Evolutionary conservation across 2,797 vertebrate genomes (phyloP).

Genomic region (Staurois parvus): DNA sequence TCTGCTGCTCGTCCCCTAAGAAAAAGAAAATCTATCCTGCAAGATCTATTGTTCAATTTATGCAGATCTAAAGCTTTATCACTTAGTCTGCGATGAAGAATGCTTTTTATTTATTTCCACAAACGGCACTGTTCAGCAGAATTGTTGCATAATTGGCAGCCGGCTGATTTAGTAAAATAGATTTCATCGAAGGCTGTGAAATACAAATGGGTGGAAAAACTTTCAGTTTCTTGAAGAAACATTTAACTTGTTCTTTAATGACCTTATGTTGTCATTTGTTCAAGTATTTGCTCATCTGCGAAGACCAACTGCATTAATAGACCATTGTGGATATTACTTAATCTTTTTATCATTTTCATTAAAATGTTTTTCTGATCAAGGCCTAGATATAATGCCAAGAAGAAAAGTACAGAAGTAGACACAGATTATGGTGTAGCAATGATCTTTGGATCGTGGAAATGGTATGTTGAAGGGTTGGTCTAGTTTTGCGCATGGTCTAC

Average conservation of each 20-base stretch:
- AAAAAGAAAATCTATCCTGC: slow-evolving; percentile 16
- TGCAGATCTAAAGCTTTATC: slow-evolving; percentile 32
- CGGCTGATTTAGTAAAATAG: slow-evolving; percentile 8
- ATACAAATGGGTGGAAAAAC: neutral
- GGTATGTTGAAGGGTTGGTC: too few relatives aligned
- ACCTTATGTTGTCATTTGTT: neutral
- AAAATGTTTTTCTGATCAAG: too few relatives aligned
- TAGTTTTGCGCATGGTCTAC: too few relatives aligned
- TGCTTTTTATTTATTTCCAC: slow-evolving; percentile 45
- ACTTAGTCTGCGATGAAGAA: slow-evolving; percentile 36
- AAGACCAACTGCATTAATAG: too few relatives aligned
- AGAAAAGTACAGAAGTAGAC: too few relatives aligned
- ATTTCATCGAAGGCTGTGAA: slow-evolving; percentile 10
- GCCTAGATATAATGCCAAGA: too few relatives aligned
- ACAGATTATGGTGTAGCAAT: too few relatives aligned
- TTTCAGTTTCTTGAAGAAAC: neutral
- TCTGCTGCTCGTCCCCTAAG: neutral
- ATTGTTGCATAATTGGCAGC: slow-evolving; percentile 39
- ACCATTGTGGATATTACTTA: too few relatives aligned
- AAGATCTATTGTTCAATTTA: slow-evolving; percentile 11
- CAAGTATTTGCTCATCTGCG: neutral
- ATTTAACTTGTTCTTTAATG: neutral
- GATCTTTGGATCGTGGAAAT: too few relatives aligned
- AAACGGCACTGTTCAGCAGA: slow-evolving; percentile 36
- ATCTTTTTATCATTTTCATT: too few relatives aligned